A percentile compares a stretch with the other conserved stretches of the same genome.
Conservation (phyloP, 2,888 invertebrate genomes). For the Amiota minor region DNA sequence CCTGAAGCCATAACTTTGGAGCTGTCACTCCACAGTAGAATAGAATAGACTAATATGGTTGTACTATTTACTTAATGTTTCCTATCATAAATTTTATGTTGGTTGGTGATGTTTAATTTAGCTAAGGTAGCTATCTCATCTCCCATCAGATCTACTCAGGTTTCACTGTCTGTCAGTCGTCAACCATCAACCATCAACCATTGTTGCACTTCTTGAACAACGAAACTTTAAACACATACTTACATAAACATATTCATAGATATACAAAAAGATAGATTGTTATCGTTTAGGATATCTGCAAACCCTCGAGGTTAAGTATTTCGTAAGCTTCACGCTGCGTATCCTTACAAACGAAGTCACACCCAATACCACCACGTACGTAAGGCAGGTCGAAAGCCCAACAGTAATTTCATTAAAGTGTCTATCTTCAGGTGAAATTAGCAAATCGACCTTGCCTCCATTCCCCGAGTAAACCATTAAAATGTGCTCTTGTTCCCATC, state of each 20-base stretch:
- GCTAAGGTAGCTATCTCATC: too few species aligned
- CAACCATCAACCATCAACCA: not conserved
- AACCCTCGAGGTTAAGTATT: not conserved
- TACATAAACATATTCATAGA: too few species aligned
- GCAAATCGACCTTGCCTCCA: slow-evolving; percentile 28
- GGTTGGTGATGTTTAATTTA: slow-evolving; percentile 69
- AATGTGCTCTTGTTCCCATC: slow-evolving; percentile 1
- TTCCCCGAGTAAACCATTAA: slow-evolving; percentile 19
- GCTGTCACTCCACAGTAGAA: not conserved
- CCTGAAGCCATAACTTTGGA: slow-evolving; percentile 33
- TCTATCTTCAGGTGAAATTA: slow-evolving; percentile 50
- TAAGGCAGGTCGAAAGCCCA: slow-evolving; percentile 34
- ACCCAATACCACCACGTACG: slow-evolving; percentile 1
- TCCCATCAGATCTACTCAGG: slow-evolving; percentile 56
- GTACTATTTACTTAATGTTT: slow-evolving; percentile 53
- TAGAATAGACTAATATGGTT: slow-evolving; percentile 7
- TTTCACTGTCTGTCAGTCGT: slow-evolving; percentile 16
- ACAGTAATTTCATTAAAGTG: slow-evolving; percentile 61
- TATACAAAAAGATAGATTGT: slow-evolving; percentile 70
- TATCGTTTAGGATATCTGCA: slow-evolving; percentile 70
- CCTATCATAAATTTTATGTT: slow-evolving; percentile 65
- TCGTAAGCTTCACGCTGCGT: not conserved
- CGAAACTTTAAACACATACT: too few species aligned
- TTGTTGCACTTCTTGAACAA: too few species aligned
- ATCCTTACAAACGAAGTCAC: not conserved